phyloP scores from a whole-genome alignment of 2,797 vertebrate genomes.

The Xerus rutilus region DNA sequence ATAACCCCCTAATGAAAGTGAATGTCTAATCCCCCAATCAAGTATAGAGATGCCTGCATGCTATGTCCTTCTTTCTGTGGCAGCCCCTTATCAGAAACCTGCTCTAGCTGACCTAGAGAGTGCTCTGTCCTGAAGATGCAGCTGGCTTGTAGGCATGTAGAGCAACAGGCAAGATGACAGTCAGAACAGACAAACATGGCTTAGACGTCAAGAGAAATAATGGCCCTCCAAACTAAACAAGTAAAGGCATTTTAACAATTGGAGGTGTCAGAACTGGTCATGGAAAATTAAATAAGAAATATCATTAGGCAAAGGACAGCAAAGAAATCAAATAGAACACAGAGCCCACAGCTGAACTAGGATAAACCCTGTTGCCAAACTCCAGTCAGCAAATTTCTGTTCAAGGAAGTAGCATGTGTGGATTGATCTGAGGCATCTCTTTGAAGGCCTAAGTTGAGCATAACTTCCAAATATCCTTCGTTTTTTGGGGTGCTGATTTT shows the following conservation, averaged over 20 bases:
- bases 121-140: background rate
- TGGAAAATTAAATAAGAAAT: background rate
- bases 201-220: background rate
- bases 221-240: background rate
- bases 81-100: background rate
- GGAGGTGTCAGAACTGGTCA: background rate
- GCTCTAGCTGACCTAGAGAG: background rate
- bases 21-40: background rate
- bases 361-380: background rate
- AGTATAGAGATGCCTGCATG: background rate
- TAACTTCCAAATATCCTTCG: background rate
- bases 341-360: background rate
- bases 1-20: background rate
- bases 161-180: background rate
- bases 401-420: background rate
- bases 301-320: background rate
- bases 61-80: background rate
- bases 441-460: background rate
- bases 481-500: constrained; percentile 8
- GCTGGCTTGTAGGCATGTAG: background rate
- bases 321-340: background rate
- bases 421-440: background rate
- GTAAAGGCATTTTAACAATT: background rate
- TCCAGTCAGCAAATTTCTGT: background rate
- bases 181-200: background rate